Percentiles rank a stretch among this genome's conserved stretches.
Conservation (phyloP, 2,113 vertebrate species). For the Illadopsis cleaveri region DNA sequence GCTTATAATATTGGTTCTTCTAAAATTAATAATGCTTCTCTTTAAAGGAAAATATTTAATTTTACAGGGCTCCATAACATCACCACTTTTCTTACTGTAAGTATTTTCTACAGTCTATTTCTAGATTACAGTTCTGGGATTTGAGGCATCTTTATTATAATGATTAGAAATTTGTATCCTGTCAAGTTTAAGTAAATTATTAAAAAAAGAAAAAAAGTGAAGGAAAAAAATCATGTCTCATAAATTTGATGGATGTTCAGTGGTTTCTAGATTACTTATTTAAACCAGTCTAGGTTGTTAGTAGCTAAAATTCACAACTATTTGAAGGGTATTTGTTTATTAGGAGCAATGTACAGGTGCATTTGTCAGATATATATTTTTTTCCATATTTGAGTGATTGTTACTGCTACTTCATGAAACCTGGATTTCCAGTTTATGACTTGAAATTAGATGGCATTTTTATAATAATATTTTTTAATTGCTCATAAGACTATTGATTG, state of each 20-base stretch:
- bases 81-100: conserved; percentile 58
- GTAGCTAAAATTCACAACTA: neutral
- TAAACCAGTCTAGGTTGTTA: neutral
- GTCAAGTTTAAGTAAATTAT: neutral
- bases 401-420: neutral
- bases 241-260: neutral
- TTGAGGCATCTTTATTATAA: neutral
- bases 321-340: neutral
- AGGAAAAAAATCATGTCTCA: neutral
- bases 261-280: neutral
- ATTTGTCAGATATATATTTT: neutral
- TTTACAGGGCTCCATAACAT: conserved; percentile 52
- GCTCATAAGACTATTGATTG: neutral
- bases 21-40: neutral
- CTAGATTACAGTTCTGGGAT: neutral
- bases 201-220: neutral
- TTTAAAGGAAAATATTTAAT: conserved; percentile 28
- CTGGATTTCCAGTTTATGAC: neutral
- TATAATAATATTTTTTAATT: neutral
- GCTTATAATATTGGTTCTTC: neutral
- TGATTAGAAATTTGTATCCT: neutral
- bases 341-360: neutral
- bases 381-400: neutral
- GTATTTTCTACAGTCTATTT: conserved; percentile 22
- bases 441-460: neutral